phyloP scores from a whole-genome alignment of 2,113 vertebrate genomes.

The Ploceus nigricollis region DNA sequence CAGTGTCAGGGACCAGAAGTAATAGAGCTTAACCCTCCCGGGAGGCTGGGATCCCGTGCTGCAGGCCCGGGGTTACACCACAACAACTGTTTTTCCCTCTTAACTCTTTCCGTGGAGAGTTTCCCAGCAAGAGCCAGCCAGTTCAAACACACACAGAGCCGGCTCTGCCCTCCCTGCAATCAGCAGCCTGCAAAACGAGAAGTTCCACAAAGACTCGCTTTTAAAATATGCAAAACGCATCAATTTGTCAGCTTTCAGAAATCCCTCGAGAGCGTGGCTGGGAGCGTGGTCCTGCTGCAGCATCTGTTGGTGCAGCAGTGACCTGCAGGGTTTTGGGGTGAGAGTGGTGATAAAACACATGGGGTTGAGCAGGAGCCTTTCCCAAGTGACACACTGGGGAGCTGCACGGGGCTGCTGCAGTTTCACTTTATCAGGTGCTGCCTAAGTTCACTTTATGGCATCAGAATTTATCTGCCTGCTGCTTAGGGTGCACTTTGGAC shows the following conservation, averaged over 20 bases:
- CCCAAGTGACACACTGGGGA: fast-evolving
- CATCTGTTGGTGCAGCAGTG: fast-evolving
- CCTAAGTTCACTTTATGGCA: neutral
- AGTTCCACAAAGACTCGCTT: neutral
- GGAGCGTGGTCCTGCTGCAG: neutral
- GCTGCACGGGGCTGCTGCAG: neutral
- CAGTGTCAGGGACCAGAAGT: constrained; percentile 43
- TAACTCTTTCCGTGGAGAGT: neutral
- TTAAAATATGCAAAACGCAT: neutral
- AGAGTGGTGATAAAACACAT: fast-evolving
- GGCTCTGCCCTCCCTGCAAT: neutral
- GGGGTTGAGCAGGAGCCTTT: neutral
- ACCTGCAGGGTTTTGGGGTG: neutral
- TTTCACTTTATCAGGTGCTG: neutral
- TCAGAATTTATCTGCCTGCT: neutral
- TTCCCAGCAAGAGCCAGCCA: neutral
- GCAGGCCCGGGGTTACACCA: neutral
- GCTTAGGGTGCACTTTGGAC: neutral
- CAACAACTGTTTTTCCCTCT: neutral
- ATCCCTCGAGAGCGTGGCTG: neutral
- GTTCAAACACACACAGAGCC: neutral
- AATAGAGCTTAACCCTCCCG: constrained; percentile 40
- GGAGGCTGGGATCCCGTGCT: neutral
- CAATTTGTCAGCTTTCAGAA: neutral
- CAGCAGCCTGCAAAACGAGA: neutral